These are phyloP conservation scores for Silurus glanis DNA, from an alignment of 2,113 vertebrate genomes.

Conservation along the genomic window DNA sequence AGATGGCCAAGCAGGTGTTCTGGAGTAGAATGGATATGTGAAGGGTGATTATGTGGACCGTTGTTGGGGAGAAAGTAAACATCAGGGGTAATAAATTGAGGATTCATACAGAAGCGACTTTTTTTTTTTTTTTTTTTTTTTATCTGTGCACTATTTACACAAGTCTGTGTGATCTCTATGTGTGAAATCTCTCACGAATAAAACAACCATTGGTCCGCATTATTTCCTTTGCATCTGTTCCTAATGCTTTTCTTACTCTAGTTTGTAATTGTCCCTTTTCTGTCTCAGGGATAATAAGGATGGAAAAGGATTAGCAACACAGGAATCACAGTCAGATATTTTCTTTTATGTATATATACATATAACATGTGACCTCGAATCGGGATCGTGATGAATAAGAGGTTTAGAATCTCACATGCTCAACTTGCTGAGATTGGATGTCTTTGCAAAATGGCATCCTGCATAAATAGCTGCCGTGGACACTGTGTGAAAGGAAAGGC, in stretches of 20 bases:
- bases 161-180: background rate
- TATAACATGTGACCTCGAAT: background rate
- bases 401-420: background rate
- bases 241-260: conserved; percentile 21
- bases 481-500: background rate
- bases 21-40: conserved; percentile 30
- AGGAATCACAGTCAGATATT: conserved; percentile 40
- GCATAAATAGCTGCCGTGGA: conserved; percentile 26
- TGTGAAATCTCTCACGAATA: background rate
- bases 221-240: background rate
- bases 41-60: conserved; percentile 23
- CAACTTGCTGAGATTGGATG: conserved; percentile 32
- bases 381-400: background rate
- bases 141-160: background rate
- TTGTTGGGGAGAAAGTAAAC: conserved; percentile 10
- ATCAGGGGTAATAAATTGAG: background rate
- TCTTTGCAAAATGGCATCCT: conserved; percentile 36
- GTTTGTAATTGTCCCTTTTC: background rate
- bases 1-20: background rate
- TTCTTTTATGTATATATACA: background rate
- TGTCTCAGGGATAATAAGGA: conserved; percentile 21
- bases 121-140: background rate
- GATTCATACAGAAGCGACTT: background rate
- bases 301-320: conserved; percentile 42
- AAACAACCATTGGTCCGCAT: background rate